A percentile compares a stretch with the other conserved stretches of the same genome.
Conservation (phyloP, 2,888 invertebrate species). For the Synanthedon formicaeformis region DNA sequence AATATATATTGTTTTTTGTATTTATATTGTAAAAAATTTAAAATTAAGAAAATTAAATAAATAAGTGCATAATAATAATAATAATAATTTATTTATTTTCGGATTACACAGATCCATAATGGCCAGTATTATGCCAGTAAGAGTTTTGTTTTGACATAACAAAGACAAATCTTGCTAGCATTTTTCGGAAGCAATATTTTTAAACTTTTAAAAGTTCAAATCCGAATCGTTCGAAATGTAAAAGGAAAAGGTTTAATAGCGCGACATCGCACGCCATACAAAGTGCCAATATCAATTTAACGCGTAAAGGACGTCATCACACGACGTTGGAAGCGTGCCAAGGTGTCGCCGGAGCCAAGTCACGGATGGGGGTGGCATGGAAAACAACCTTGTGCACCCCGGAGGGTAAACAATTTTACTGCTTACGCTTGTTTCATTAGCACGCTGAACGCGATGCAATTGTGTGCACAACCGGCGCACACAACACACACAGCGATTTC, state of each 20-base stretch:
- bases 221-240: neutral
- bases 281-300: slow-evolving; percentile 58
- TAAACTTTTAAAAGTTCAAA: slow-evolving; percentile 21
- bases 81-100: too few relatives aligned
- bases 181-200: too few relatives aligned
- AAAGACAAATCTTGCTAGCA: too few relatives aligned
- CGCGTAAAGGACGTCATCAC: slow-evolving; percentile 47
- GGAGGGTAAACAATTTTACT: neutral
- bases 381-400: slow-evolving; percentile 23
- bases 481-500: too few relatives aligned
- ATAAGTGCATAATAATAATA: too few relatives aligned
- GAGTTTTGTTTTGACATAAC: too few relatives aligned
- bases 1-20: too few relatives aligned
- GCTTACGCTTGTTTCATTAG: neutral
- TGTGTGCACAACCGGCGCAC: neutral
- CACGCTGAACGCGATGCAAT: neutral
- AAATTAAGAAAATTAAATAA: too few relatives aligned
- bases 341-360: slow-evolving; percentile 29
- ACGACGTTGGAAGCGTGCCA: slow-evolving; percentile 34
- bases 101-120: too few relatives aligned
- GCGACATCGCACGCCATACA: slow-evolving; percentile 28
- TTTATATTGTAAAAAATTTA: too few relatives aligned
- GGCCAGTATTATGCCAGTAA: too few relatives aligned
- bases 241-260: slow-evolving; percentile 17
- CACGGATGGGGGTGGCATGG: slow-evolving; percentile 23